Percentiles rank a stretch among this genome's conserved stretches.
Evolutionary conservation across 92 coral and sea anemone species (phyloP).

Genomic region (Virgularia gustaviana): DNA sequence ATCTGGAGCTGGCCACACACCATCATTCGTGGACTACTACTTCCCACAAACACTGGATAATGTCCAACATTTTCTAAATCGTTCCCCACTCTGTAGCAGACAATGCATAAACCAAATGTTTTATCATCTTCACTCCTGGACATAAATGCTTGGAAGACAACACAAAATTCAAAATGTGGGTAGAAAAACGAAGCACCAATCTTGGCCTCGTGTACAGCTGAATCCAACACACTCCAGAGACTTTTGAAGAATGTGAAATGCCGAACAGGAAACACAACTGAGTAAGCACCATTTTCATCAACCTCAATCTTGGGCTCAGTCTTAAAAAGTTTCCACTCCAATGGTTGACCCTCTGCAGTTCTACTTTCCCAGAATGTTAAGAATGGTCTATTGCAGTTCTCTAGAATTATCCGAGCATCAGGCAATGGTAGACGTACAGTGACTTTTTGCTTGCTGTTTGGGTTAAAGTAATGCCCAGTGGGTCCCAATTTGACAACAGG

Average conservation of each 20-base stretch:
- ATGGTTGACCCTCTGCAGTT: constrained; percentile 64
- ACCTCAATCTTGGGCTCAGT: constrained; percentile 64
- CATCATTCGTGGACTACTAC: constrained; percentile 74
- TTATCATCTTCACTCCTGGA: constrained; percentile 76
- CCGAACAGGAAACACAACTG: constrained; percentile 82
- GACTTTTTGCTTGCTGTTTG: constrained; percentile 64
- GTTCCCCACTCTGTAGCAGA: constrained; percentile 76
- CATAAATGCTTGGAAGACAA: constrained; percentile 91
- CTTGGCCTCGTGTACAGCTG: constrained; percentile 78
- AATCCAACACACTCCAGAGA: constrained; percentile 81
- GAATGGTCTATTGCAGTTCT: constrained; percentile 62
- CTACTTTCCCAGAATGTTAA: constrained; percentile 92
- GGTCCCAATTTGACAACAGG: constrained; percentile 90
- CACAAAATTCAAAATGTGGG: constrained; percentile 77
- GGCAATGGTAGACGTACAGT: constrained; percentile 89
- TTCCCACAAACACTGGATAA: constrained; percentile 81
- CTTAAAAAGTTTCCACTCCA: constrained; percentile 76
- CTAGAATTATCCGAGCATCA: constrained; percentile 67
- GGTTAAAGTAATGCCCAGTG: constrained; percentile 79
- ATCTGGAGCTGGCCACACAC: constrained; percentile 70
- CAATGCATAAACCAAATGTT: constrained; percentile 77
- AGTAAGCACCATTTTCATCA: constrained; percentile 53
- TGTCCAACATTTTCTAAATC: constrained; percentile 84
- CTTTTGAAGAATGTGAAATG: constrained; percentile 82
- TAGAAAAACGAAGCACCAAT: constrained; percentile 75